phyloP scores from a whole-genome alignment of 2,888 invertebrate genomes.

The Drosophila aldrichi region DNA sequence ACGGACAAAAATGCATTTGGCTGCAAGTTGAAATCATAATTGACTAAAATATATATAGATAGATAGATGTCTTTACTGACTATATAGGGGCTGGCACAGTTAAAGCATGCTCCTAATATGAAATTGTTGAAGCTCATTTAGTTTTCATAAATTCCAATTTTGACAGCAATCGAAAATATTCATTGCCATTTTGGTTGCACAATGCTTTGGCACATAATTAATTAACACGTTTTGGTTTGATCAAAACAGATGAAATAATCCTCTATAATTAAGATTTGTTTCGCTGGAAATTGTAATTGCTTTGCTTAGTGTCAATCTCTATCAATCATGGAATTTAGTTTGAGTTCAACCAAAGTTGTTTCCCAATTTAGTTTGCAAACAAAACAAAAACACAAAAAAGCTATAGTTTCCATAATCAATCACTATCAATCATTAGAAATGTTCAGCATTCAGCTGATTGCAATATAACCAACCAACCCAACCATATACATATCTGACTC shows the following conservation, averaged over 20 bases:
- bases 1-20: constrained; percentile 35
- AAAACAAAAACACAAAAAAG: too few relatives aligned
- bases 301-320: neutral
- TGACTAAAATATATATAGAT: constrained; percentile 5
- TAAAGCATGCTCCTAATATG: constrained; percentile 34
- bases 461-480: neutral
- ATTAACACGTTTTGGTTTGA: constrained; percentile 9
- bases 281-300: neutral
- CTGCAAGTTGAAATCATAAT: constrained; percentile 46
- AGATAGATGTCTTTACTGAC: constrained; percentile 4
- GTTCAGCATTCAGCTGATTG: neutral
- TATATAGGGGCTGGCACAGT: constrained; percentile 39
- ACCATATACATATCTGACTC: neutral
- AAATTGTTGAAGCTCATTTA: constrained; percentile 29
- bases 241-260: neutral
- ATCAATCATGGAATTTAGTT: neutral
- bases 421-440: neutral
- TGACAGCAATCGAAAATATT: constrained; percentile 36
- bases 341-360: neutral
- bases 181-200: constrained; percentile 19
- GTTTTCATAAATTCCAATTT: constrained; percentile 31
- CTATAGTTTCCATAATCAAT: neutral
- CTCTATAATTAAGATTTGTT: neutral
- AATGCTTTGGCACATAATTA: constrained; percentile 26
- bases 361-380: neutral